A percentile compares a stretch with the other conserved stretches of the same genome.
Conservation (phyloP, 2,888 invertebrate genomes). For the Eustalomyia histrio region DNA sequence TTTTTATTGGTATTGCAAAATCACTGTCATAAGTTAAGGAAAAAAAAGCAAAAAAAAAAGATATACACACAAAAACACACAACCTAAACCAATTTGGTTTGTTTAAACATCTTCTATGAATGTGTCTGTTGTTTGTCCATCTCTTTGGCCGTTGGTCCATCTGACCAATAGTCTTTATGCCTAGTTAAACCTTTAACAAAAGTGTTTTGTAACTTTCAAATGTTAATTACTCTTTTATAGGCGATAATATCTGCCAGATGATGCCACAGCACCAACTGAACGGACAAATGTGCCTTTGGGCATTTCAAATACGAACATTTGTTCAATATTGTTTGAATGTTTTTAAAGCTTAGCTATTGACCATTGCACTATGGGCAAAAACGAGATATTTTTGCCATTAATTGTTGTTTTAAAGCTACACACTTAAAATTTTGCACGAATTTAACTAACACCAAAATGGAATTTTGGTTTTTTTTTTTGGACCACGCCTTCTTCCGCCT, state of each 20-base stretch:
- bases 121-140: conserved; percentile 34
- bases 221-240: conserved; percentile 69
- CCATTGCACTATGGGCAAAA: too few relatives aligned
- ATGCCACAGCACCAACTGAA: conserved; percentile 48
- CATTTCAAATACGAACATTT: conserved; percentile 1
- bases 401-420: too few relatives aligned
- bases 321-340: conserved; percentile 11
- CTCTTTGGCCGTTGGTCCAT: conserved; percentile 12
- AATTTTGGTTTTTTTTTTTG: too few relatives aligned
- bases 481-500: too few relatives aligned
- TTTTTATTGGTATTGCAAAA: conserved; percentile 61
- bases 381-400: too few relatives aligned
- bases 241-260: conserved; percentile 68
- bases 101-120: conserved; percentile 31
- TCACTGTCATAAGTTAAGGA: conserved; percentile 1
- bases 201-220: conserved; percentile 63
- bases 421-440: too few relatives aligned
- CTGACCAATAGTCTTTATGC: conserved; percentile 18
- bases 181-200: conserved; percentile 59
- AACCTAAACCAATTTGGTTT: conserved; percentile 40
- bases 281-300: conserved; percentile 61
- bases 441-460: too few relatives aligned
- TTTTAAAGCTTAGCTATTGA: conserved; percentile 16
- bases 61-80: neutral
- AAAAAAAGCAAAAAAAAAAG: conserved; percentile 16